Conservation (phyloP, 2,113 vertebrate species). For the Octodon degus region DNA sequence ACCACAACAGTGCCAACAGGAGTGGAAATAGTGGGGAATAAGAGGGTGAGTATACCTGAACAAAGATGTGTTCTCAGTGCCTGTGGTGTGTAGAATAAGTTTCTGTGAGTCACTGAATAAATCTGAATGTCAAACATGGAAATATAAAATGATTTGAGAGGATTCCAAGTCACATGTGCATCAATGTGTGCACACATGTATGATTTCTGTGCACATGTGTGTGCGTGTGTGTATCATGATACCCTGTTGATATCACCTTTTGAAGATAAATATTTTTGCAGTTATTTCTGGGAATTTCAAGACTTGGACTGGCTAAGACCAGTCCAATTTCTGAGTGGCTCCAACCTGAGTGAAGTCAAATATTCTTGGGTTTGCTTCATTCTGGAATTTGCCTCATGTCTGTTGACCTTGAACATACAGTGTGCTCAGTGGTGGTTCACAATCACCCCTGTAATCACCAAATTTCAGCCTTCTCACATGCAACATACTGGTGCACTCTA, state of each 20-base stretch:
- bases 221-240: not conserved
- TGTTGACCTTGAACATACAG: not conserved
- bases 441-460: not conserved
- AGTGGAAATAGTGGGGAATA: not conserved
- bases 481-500: not conserved
- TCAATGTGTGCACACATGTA: not conserved
- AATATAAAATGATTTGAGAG: conserved; percentile 37
- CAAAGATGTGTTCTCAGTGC: not conserved
- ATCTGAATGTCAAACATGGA: not conserved
- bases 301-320: not conserved
- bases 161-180: not conserved
- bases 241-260: not conserved
- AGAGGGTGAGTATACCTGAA: not conserved
- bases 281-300: not conserved
- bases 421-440: not conserved
- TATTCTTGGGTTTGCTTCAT: not conserved
- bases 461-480: not conserved
- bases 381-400: not conserved
- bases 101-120: not conserved
- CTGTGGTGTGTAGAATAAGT: not conserved
- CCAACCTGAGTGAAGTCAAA: not conserved
- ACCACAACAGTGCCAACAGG: not conserved
- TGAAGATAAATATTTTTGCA: conserved; percentile 28
- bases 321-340: not conserved
- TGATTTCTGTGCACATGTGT: not conserved